These are phyloP conservation scores for Alitta virens DNA, from an alignment of 2,888 invertebrate genomes.

Conservation along the genomic window DNA sequence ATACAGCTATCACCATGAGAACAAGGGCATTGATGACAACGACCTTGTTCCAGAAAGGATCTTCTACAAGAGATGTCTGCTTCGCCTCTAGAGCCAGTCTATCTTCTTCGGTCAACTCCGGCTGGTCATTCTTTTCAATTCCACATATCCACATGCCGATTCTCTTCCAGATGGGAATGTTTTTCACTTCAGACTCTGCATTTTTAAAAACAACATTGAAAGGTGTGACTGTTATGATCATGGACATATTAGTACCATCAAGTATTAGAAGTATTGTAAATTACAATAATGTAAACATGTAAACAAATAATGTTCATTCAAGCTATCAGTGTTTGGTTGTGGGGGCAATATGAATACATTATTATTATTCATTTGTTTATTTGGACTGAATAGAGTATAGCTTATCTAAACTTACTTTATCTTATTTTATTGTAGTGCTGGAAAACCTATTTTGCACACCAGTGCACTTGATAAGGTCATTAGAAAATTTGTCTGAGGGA, in stretches of 20 bases:
- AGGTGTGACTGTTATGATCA: no score
- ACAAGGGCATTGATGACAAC: conserved; percentile 53
- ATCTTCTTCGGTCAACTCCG: conserved; percentile 40
- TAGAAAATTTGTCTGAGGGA: no score
- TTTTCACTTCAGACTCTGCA: conserved; percentile 1
- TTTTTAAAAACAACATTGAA: background rate
- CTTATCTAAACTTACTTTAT: no score
- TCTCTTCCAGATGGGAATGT: conserved; percentile 37
- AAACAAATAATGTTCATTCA: no score
- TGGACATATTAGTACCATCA: background rate
- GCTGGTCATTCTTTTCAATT: conserved; percentile 47
- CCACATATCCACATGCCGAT: conserved; percentile 54
- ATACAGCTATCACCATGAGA: conserved; percentile 49
- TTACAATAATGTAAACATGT: no score
- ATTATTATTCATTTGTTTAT: no score
- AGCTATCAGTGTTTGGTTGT: no score
- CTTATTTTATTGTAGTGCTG: no score
- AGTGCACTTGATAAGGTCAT: no score
- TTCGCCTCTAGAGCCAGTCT: conserved; percentile 34
- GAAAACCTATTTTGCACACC: no score
- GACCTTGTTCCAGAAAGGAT: conserved; percentile 44
- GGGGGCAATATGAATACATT: no score
- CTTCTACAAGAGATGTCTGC: conserved; percentile 53
- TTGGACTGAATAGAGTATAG: no score
- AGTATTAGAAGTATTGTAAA: background rate